Base-by-base conservation (phyloP, 1,140 invertebrate species). In the Ephestia elutella region DNA sequence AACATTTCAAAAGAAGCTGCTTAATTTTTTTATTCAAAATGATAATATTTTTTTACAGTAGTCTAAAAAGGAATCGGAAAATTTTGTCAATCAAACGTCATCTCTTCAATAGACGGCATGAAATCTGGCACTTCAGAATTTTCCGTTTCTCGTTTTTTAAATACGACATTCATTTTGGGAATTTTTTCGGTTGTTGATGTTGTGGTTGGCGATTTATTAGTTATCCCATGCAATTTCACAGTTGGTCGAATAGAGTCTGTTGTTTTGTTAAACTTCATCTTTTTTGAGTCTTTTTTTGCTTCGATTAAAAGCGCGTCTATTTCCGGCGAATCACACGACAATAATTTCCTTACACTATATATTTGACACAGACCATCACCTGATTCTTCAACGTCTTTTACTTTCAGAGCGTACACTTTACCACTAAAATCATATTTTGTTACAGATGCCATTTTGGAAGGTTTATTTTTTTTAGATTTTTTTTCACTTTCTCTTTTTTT, bases 41-140 rank as follows among this genome's bases (percentile, higher is more conserved):
- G 9, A 9, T 32, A 8, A 10, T 9, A 10, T 5, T 32, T 32
- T 32, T 7, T 7, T 32, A 32, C 4, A 25, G 21, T 2, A 25
- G 2, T 3, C 7, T 25, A 3, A 25, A 25, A 25, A 25, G 2
- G 7, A 7, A 25, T 25, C 21, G 21, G 21, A 7, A 32, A 32
- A 32, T 32, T 44, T 44, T 15, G 15, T 59, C n/a, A n/a, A n/a
- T n/a, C n/a, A n/a, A n/a, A 73, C 53, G 74, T 73, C 19, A 76
- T 59, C 51, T 83, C 80, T 67, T 83, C 80, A 51, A 83, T 65
- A 1, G 80, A 83, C n/a, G 77, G 60, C 77, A 80, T 78, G 56
- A 75, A 70, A 58, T 73, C 78, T 15, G 65, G 66, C 18, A 73
- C 56, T 54, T 81, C 67, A 4, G 69, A 75, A 51, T 70, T 66